A percentile compares a stretch with the other conserved stretches of the same genome.
These are phyloP conservation scores for Caenorhabditis inopinata DNA, from an alignment of 1,140 invertebrate genomes.

Conservation along the genomic window DNA sequence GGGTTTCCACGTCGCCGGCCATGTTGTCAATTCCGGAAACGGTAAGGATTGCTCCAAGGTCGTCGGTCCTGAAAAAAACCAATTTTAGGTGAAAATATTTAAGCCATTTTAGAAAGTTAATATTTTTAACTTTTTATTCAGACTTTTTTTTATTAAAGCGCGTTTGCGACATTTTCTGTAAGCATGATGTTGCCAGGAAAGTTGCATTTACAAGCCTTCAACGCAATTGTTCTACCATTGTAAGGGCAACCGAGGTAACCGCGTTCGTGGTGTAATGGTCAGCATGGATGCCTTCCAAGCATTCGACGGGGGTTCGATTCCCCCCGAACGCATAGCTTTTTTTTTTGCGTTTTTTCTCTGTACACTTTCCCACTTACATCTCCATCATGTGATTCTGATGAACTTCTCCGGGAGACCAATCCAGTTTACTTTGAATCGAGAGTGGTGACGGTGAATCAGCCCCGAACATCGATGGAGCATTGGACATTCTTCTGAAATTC, in stretches of 20 bases:
- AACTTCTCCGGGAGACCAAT: conserved; percentile 64
- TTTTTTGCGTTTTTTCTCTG: not conserved
- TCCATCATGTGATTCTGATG: conserved; percentile 58
- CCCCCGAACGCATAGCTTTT: not conserved
- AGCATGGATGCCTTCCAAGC: conserved; percentile 28
- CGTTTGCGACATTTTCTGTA: conserved; percentile 12
- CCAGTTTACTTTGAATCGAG: conserved; percentile 59
- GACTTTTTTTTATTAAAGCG: not conserved
- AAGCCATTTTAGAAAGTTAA: no score
- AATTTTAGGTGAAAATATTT: no score
- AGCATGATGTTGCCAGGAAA: no score
- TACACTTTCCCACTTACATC: conserved; percentile 53
- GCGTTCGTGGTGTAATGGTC: conserved; percentile 51
- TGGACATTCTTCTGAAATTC: conserved; percentile 50
- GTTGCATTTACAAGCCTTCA: no score
- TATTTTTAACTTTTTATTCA: no score
- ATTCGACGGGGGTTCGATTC: not conserved
- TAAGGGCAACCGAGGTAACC: no score
- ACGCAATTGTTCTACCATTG: no score
- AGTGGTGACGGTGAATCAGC: conserved; percentile 62
- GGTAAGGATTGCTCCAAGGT: conserved; percentile 21
- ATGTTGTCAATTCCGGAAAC: not conserved
- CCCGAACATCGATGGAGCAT: conserved; percentile 52
- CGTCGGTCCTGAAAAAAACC: conserved; percentile 39
- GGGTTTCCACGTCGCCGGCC: conserved; percentile 56